Base-by-base conservation (phyloP, 2,888 invertebrate genomes). In the Steinernema hermaphroditum region DNA sequence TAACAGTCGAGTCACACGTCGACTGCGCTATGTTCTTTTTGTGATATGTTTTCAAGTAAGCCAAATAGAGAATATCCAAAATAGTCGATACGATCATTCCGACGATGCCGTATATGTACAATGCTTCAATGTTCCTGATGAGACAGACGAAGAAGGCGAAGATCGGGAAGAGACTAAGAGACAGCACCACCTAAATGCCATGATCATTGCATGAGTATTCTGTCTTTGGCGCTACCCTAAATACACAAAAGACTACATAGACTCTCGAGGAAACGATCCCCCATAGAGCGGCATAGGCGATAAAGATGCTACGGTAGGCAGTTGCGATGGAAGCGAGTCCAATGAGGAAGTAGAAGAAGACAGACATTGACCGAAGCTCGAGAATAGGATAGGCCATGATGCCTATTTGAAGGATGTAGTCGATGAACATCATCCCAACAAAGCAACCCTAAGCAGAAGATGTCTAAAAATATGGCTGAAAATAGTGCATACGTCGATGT, bases 31-130 rank as follows among this genome's bases (percentile, higher is more conserved):
- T 12, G 32, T 34, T 62, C 32, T 29, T 62, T 19, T 16, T 32
- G n/a, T 62, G 34, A 32, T 62, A 62, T 16, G 62, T 32, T 16
- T 62, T 62, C 62, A 62, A 32, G 16, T 4, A 62, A 14, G 32
- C 14, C 6, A 62, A 62, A 32, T 62, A 62, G 29, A 62, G 29
- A 2, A 62, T 29, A 14, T 62, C 62, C 32, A 62, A 12, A 62
- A 62, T 62, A 14, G 62, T 29, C 24, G 62, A 16, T 2, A 32
- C 62, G n/a, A 62, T 62, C 34, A 62, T 32, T 1, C 62, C 62
- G 1, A 27, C 32, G 32, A 62, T 62, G 1, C 62, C 62, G 62
- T 62, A 62, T 29, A 62, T 62, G 62, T 62, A 62, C 32, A 62
- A 32, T 32, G 22, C 62, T 27, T 62, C 27, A 12, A 62, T 62